Evolutionary conservation across 2,888 invertebrate genomes (phyloP), one percentile per base, ranked within the genome.

Genomic region (Cephus rjabovi): DNA sequence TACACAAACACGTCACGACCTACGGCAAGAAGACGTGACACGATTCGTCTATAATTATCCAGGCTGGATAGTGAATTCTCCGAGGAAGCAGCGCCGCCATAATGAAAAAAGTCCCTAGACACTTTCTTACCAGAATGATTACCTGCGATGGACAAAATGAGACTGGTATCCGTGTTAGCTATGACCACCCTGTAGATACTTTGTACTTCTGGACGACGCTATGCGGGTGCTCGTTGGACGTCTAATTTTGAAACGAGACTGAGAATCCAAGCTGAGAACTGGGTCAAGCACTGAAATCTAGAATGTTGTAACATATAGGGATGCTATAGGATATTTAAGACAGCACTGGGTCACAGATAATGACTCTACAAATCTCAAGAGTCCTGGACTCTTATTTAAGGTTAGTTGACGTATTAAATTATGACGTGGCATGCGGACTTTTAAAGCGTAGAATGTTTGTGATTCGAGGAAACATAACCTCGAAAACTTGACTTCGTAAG

Each of bases 181-280:
- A 0, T 9, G 56, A 56, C 56, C 56, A 56, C 56, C 56, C 56
- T 23, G 23, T 56, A 56, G 56, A 56, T 56, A 56, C 56, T 56
- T 15, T 23, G 23, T 56, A 23, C 23, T 56, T 56, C 23, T 56
- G 56, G 56, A 56, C 56, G 56, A 34, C 30, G 71, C 33, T 31
- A 71, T 71, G 83, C 82, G 83, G 83, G 81, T 82, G 85, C 84
- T 85, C 33, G 71, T 71, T 83, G 81, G 83, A 82, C 79, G 79
- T 87, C 89, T 89, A 89, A 89, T 87, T 89, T 89, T 88, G 86
- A 86, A 87, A 80, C 84, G 79, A 81, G 82, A 84, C 83, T 83
- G 81, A 56, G 40, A 82, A 79, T 81, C 77, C 77, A 79, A 82
- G 80, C 77, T 75, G 83, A 37, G 83, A 89, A 87, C 84, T 88